Conservation (phyloP, 2,113 vertebrate species). For the Neodon shergylaensis region DNA sequence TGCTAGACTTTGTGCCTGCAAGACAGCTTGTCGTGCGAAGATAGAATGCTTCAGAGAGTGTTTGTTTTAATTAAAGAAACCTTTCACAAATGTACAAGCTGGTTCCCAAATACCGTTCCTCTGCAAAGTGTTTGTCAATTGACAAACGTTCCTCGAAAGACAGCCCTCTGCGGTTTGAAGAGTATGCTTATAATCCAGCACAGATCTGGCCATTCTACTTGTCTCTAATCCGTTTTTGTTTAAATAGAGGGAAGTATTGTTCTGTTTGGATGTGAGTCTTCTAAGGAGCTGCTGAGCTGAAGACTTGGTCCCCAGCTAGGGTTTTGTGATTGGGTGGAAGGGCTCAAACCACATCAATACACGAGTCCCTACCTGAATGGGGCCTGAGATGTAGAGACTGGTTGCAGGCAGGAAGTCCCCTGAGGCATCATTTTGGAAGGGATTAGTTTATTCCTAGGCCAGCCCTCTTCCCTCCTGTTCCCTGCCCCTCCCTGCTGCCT, state of each 20-base stretch:
- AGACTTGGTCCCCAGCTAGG: neutral
- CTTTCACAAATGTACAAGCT: slow-evolving; percentile 33
- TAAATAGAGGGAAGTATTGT: neutral
- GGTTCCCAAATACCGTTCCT: neutral
- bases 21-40: slow-evolving; percentile 72
- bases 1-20: slow-evolving; percentile 66
- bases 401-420: neutral
- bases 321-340: neutral
- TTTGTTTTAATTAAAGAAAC: slow-evolving; percentile 74
- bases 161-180: neutral
- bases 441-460: neutral
- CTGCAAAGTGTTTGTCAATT: slow-evolving; percentile 16
- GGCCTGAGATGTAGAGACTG: no score
- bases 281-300: neutral
- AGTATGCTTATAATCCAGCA: neutral
- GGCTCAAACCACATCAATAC: no score
- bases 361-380: neutral
- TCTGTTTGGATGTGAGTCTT: neutral
- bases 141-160: slow-evolving; percentile 63
- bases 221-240: neutral
- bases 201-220: neutral
- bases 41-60: slow-evolving; percentile 59
- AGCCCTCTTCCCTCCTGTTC: neutral
- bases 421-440: neutral
- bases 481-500: no score